Evolutionary conservation across 2,113 vertebrate genomes (phyloP), one percentile per base, ranked within the genome.

Genomic region (Gasterosteus aculeatus): DNA sequence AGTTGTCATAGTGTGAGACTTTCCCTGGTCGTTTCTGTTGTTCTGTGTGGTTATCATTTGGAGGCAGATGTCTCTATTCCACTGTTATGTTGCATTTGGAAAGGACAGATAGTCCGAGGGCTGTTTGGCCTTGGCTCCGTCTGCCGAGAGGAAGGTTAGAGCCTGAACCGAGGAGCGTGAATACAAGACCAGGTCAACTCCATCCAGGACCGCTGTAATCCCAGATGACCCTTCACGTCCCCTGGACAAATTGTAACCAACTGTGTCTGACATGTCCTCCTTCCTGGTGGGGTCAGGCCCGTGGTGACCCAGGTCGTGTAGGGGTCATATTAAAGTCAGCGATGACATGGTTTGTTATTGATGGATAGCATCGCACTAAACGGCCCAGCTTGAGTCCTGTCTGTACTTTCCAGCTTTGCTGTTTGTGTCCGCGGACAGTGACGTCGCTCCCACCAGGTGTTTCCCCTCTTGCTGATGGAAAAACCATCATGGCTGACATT

Each of bases 381-480:
- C 68, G 10, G 26, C 33, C 0, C 42, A 59, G 42, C 58, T 73
- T 68, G 69, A 75, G 64, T 65, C 82, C 54, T 83, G 70, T 64
- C 70, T 81, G 92, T 85, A 93, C 85, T 93, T 94, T 94, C 92
- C 93, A 92, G 72, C 77, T 76, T 39, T 68, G 78, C 76, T 93
- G 92, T 94, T 93, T 92, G 86, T 93, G 87, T 92, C 82, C 75
- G 46, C 72, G 47, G 72, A 70, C 15, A 31, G 69, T 93, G 89
- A 92, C 84, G 90, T 91, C 89, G 88, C 80, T 61, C 47, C 31
- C 44, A 85, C 92, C 93, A 94, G 94, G 92, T 95, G 94, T 89
- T 95, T 95, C 94, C 94, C 89, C 41, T 91, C 54, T 62, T 56
- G 66, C 77, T 72, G 78, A 85, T 90, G 87, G 91, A 89, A 91